Conservation (phyloP, 2,113 vertebrate species). For the Blennius ocellaris region DNA sequence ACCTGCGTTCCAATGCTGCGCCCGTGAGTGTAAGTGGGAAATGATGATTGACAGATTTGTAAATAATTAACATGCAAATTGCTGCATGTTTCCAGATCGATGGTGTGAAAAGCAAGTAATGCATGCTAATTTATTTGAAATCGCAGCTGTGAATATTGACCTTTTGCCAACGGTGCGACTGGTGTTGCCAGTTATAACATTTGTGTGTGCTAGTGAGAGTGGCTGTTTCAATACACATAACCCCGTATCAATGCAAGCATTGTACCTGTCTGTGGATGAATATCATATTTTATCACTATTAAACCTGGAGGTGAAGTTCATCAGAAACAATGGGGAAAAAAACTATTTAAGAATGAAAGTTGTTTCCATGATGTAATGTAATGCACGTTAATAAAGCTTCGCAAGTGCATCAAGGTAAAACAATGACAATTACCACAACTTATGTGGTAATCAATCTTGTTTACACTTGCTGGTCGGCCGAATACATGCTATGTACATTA, state of each 20-base stretch:
- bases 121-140: constrained; percentile 18
- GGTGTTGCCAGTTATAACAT: constrained; percentile 29
- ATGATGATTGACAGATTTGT: no score
- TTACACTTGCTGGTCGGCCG: not conserved
- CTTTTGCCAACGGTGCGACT: constrained; percentile 8
- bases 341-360: constrained; percentile 11
- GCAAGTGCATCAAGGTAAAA: not conserved
- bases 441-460: not conserved
- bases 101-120: not conserved
- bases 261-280: constrained; percentile 10
- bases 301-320: not conserved
- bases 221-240: constrained; percentile 8
- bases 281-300: constrained; percentile 24
- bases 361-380: constrained; percentile 1
- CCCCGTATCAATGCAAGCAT: not conserved
- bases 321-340: not conserved
- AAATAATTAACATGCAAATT: not conserved
- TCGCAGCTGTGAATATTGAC: constrained; percentile 21
- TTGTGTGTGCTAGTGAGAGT: not conserved
- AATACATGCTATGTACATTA: not conserved
- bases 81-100: not conserved
- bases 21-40: no score
- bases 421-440: not conserved
- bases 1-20: no score
- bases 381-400: not conserved